These are phyloP conservation scores for Scopus umbretta DNA, from an alignment of 2,113 vertebrate genomes.

Conservation along the genomic window DNA sequence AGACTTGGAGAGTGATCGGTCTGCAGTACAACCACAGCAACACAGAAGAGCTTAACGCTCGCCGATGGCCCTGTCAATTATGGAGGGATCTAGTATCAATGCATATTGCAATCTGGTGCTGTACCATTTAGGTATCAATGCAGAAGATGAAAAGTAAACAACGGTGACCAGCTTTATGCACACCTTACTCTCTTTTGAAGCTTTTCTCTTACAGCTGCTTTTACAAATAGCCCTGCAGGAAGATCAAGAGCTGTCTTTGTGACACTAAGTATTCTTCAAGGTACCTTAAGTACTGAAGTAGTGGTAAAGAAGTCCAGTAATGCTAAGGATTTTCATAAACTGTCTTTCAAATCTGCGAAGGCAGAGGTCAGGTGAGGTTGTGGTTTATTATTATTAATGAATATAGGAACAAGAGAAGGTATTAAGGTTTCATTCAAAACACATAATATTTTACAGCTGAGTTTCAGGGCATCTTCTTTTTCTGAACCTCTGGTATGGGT, in stretches of 20 bases:
- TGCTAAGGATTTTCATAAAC: conserved; percentile 3
- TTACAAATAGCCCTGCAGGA: background rate
- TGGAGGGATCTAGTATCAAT: background rate
- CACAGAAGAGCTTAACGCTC: background rate
- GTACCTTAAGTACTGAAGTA: background rate
- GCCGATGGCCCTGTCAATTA: background rate
- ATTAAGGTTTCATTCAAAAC: conserved; percentile 22
- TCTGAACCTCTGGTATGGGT: conserved; percentile 4
- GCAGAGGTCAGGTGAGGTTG: conserved; percentile 13
- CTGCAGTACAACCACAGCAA: background rate
- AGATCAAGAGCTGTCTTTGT: background rate
- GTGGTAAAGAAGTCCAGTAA: background rate
- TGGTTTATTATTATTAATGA: conserved; percentile 60
- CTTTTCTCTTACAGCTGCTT: background rate
- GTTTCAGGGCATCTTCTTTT: conserved; percentile 16
- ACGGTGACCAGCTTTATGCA: background rate
- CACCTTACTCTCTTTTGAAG: background rate
- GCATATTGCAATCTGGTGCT: background rate
- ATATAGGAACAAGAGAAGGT: background rate
- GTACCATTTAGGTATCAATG: background rate
- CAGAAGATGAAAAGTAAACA: background rate
- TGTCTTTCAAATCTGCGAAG: conserved; percentile 4
- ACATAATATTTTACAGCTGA: background rate
- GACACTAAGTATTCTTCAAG: background rate
- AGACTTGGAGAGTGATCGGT: background rate